phyloP scores from a whole-genome alignment of 2,888 invertebrate genomes.

The Synanthedon myopaeformis region DNA sequence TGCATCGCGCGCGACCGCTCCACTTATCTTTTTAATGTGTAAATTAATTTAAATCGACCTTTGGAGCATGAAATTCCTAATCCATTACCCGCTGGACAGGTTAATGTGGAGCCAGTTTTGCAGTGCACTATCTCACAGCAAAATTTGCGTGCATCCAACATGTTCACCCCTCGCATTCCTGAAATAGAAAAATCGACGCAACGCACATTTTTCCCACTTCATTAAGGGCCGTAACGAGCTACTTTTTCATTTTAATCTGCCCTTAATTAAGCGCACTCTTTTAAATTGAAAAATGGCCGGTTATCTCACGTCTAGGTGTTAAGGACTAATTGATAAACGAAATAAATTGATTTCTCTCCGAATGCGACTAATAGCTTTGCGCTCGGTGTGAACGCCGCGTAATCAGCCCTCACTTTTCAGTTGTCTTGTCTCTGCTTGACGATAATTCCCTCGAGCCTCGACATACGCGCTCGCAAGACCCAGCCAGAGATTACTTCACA shows the following conservation, averaged over 20 bases:
- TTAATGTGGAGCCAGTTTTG: conserved; percentile 39
- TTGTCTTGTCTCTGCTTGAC: conserved; percentile 28
- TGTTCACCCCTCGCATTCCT: conserved; percentile 39
- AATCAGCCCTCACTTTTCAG: conserved; percentile 59
- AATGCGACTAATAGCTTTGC: conserved; percentile 35
- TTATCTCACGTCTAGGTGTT: conserved; percentile 54
- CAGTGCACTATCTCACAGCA: conserved; percentile 20
- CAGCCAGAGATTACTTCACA: conserved; percentile 45
- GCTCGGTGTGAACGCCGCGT: conserved; percentile 40
- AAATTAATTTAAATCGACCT: conserved; percentile 64
- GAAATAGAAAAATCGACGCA: conserved; percentile 33
- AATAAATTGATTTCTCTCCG: conserved; percentile 39
- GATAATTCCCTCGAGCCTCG: conserved; percentile 34
- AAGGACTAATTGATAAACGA: conserved; percentile 58
- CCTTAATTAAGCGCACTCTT: conserved; percentile 39
- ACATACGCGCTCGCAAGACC: background rate
- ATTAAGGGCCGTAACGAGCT: conserved; percentile 36
- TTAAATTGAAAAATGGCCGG: conserved; percentile 28
- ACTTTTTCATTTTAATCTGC: conserved; percentile 55
- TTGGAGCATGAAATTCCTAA: conserved; percentile 56
- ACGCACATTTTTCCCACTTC: conserved; percentile 33
- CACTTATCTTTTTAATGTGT: conserved; percentile 53
- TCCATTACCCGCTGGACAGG: conserved; percentile 52
- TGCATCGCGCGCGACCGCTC: conserved; percentile 26
- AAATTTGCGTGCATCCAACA: conserved; percentile 35